These are phyloP conservation scores for Drosophila pectinifera DNA, from an alignment of 1,140 invertebrate genomes.

Conservation along the genomic window DNA sequence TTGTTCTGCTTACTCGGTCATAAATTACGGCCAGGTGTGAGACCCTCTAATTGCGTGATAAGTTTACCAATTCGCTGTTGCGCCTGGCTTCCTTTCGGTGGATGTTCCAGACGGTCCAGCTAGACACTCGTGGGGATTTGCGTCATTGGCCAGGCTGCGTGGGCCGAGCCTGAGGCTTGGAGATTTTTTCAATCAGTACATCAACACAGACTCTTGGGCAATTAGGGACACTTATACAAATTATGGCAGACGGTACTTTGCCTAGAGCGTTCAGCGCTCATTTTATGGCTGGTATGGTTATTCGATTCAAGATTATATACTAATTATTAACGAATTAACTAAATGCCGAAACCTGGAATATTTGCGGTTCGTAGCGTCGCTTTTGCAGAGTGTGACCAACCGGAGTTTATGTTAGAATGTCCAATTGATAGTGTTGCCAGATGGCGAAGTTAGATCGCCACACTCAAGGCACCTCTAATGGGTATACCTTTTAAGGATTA, in stretches of 20 bases:
- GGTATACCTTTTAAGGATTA: no score
- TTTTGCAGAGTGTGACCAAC: no score
- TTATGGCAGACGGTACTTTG: background rate
- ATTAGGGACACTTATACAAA: background rate
- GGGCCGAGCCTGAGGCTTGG: background rate
- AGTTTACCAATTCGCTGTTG: constrained; percentile 70
- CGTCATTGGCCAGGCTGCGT: constrained; percentile 41
- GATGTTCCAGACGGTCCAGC: constrained; percentile 6
- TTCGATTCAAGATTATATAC: no score
- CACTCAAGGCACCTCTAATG: no score
- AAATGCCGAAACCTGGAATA: no score
- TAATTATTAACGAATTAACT: no score
- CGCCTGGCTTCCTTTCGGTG: constrained; percentile 7
- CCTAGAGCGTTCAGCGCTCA: background rate
- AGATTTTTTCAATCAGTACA: constrained; percentile 37
- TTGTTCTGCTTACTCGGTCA: constrained; percentile 54
- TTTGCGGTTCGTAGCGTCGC: no score
- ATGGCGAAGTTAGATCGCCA: no score
- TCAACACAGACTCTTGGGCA: constrained; percentile 3
- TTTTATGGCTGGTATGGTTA: background rate
- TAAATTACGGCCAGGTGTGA: constrained; percentile 73
- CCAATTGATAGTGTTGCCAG: no score
- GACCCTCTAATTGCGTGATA: constrained; percentile 76
- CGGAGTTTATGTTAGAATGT: no score
- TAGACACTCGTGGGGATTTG: constrained; percentile 51